Conservation (phyloP, 2,797 vertebrate genomes). For the Smutsia gigantea region DNA sequence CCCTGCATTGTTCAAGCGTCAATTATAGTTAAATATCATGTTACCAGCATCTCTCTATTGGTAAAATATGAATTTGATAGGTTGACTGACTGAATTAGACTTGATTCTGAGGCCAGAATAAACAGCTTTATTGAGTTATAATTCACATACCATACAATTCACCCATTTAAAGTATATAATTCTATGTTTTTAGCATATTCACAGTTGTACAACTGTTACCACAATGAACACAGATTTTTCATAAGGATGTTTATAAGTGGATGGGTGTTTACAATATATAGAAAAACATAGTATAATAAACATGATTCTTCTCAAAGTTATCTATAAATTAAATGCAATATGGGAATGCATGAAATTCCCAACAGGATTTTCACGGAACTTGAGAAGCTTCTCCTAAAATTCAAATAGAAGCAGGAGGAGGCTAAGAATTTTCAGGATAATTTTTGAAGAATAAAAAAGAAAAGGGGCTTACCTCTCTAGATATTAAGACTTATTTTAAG, state of each 20-base stretch:
- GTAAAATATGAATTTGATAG: not conserved
- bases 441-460: not conserved
- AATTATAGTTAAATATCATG: not conserved
- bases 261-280: not conserved
- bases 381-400: not conserved
- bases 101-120: not conserved
- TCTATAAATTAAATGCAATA: not conserved
- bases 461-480: not conserved
- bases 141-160: not conserved
- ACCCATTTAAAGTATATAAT: not conserved
- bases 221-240: not conserved
- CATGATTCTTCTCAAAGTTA: not conserved
- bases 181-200: not conserved
- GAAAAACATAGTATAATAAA: not conserved
- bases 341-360: not conserved
- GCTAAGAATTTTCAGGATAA: not conserved
- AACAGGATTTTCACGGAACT: not conserved
- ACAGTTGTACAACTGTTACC: not conserved
- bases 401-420: not conserved
- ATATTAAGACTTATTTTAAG: not conserved
- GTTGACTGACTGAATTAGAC: not conserved
- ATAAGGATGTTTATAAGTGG: not conserved
- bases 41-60: not conserved
- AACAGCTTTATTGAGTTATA: not conserved
- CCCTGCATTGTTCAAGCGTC: too few species aligned